These are phyloP conservation scores for Drosophila fulvimacula DNA, from an alignment of 2,888 invertebrate species.

Conservation along the genomic window DNA sequence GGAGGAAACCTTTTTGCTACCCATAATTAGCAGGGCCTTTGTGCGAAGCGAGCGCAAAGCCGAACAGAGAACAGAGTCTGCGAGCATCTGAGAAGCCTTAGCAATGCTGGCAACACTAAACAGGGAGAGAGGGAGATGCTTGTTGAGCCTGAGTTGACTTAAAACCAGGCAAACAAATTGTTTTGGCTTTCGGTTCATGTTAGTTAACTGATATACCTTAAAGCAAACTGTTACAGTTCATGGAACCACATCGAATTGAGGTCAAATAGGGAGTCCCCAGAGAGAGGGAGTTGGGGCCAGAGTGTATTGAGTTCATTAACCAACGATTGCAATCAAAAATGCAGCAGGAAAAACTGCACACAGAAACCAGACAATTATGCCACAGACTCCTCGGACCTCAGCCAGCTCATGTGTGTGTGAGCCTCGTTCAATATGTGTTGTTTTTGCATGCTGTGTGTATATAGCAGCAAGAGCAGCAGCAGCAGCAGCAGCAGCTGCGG, in stretches of 20 bases:
- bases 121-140: background rate
- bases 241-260: slow-evolving; percentile 28
- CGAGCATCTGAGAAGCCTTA: slow-evolving; percentile 51
- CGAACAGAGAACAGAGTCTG: slow-evolving; percentile 6
- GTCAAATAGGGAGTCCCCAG: slow-evolving; percentile 24
- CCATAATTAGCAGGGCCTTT: slow-evolving; percentile 76
- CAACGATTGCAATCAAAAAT: slow-evolving; percentile 61
- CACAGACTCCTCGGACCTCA: slow-evolving; percentile 17
- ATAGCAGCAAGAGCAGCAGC: slow-evolving; percentile 1
- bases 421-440: slow-evolving; percentile 58
- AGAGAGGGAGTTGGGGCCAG: background rate
- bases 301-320: slow-evolving; percentile 68
- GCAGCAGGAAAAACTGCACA: slow-evolving; percentile 45
- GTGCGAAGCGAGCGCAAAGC: slow-evolving; percentile 42
- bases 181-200: background rate
- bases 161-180: slow-evolving; percentile 4
- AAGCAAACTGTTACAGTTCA: slow-evolving; percentile 19
- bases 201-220: background rate
- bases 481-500: slow-evolving; percentile 59
- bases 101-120: slow-evolving; percentile 30
- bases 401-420: slow-evolving; percentile 31
- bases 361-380: slow-evolving; percentile 56
- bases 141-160: background rate
- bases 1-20: slow-evolving; percentile 64
- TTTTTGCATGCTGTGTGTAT: slow-evolving; percentile 44